These are phyloP conservation scores for Erinaceus europaeus DNA, from an alignment of 2,113 vertebrate species.

Conservation along the genomic window DNA sequence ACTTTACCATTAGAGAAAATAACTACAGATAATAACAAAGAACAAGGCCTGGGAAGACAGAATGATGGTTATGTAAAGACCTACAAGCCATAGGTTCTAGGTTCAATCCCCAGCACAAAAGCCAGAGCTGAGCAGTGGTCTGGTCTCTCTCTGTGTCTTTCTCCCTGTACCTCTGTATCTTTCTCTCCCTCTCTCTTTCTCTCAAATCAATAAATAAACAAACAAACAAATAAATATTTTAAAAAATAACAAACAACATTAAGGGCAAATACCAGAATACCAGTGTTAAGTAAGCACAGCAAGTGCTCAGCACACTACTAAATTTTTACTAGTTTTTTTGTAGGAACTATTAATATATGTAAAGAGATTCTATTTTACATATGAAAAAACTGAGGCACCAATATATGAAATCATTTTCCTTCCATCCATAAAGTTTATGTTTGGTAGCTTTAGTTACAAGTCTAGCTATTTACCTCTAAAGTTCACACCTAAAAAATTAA, in stretches of 20 bases:
- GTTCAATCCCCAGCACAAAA: too few relatives aligned
- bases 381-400: neutral
- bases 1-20: neutral
- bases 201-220: too few relatives aligned
- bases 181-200: too few relatives aligned
- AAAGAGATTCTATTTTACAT: neutral
- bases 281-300: neutral
- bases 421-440: neutral
- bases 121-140: too few relatives aligned
- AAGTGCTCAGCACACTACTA: neutral
- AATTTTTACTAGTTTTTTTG: neutral
- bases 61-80: neutral
- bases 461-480: neutral
- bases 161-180: too few relatives aligned
- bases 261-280: neutral
- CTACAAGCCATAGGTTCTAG: too few relatives aligned
- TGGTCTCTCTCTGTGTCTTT: too few relatives aligned
- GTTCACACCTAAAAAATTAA: neutral
- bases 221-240: too few relatives aligned
- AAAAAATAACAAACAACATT: neutral
- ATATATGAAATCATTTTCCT: neutral
- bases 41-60: neutral
- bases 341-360: neutral
- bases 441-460: neutral
- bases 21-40: neutral